Evolutionary conservation across 2,113 vertebrate genomes (phyloP).

Genomic region (Spizaetus ornatus): DNA sequence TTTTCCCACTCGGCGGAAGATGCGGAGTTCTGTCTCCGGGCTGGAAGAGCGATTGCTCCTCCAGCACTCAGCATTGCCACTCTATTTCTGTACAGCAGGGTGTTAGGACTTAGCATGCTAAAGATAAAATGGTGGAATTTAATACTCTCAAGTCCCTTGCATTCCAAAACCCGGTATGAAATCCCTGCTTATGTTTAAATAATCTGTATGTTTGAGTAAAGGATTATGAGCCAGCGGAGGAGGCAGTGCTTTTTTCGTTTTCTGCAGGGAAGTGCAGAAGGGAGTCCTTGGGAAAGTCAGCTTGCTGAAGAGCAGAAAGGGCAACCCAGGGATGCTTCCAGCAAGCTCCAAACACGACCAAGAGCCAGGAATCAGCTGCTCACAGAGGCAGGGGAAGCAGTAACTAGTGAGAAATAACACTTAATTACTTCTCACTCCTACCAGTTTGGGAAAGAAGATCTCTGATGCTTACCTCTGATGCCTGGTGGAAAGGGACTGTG

Average conservation of each 20-base stretch:
- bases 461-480: neutral
- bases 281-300: neutral
- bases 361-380: neutral
- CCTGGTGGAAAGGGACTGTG: neutral
- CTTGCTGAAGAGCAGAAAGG: neutral
- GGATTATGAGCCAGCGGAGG: neutral
- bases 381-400: neutral
- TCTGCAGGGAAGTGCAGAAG: neutral
- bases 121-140: neutral
- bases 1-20: neutral
- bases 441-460: neutral
- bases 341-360: neutral
- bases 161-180: neutral
- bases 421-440: neutral
- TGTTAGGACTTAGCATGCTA: neutral
- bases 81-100: neutral
- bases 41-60: fast-evolving
- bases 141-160: neutral
- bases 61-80: neutral
- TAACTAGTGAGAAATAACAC: neutral
- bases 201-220: constrained; percentile 12
- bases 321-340: neutral
- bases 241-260: neutral
- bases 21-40: fast-evolving
- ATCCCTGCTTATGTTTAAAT: constrained; percentile 28